Evolutionary conservation across 2,113 vertebrate species (phyloP), one percentile per base, ranked within the genome.

Genomic region (Tricholaema leucomelas): DNA sequence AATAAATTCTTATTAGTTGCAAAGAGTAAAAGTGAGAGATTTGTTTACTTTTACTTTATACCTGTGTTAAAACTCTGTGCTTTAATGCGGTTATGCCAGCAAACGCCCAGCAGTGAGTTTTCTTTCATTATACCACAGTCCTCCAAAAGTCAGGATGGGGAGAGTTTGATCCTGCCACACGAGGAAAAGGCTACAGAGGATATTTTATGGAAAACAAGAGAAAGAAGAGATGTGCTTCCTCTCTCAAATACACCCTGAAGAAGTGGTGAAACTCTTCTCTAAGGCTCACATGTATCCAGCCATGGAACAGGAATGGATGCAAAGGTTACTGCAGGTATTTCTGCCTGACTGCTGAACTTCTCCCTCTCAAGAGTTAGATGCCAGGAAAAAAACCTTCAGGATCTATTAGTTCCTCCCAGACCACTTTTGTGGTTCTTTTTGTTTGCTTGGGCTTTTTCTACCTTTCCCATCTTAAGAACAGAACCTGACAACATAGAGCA

Each of bases 1-100:
- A 85, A 63, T 76, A 97, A 91, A 95, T 67, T 81, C 55, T 55
- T 63, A 63, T 93, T 91, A 97, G 46, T 78, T 46, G 23, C 46
- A 89, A 89, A 71, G 46, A 90, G 61, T n/a, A 63, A 31, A 86
- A 75, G 60, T 0, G 1, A 92, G 66, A 54, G 19, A 18, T 61
- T 28, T 7, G 36, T 35, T 42, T 67, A 35, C 21, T 76, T 74
- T 50, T 17, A 52, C 2, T 56, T 44, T 64, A 58, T 58, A 88
- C 58, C 40, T 35, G 25, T 72, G 33, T 20, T 52, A 64, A 56
- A 79, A 92, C 8, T 30, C 48, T 66, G 61, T 48, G 56, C 74
- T 63, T 71, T 40, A 78, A 93, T 50, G 16, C 8, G 21, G 21
- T 30, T 75, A 54, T 31, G 36, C 14, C 42, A 88, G 23, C 71